A percentile compares a stretch with the other conserved stretches of the same genome.
Conservation (phyloP, 2,113 vertebrate genomes). For the Oxygymnocypris stewartii region DNA sequence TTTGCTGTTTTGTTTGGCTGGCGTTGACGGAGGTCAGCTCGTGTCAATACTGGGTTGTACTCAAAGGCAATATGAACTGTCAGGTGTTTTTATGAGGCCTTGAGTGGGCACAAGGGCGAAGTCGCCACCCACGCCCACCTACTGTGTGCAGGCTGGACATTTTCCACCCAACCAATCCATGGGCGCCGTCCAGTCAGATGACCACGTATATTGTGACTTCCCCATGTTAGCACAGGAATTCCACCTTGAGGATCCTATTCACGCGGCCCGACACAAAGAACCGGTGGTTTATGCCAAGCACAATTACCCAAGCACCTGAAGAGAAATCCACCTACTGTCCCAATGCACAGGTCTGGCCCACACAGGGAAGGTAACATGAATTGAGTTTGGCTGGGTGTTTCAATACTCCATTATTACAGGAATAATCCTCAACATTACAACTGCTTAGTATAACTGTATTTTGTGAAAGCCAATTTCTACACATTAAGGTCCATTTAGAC, state of each 20-base stretch:
- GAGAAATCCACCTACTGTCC: conserved; percentile 61
- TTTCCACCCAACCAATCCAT: conserved; percentile 27
- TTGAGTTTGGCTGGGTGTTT: conserved; percentile 50
- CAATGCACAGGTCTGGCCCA: conserved; percentile 51
- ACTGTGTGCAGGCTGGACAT: conserved; percentile 43
- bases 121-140: conserved; percentile 55
- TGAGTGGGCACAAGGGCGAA: conserved; percentile 44
- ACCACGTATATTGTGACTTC: conserved; percentile 45
- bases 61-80: conserved; percentile 67
- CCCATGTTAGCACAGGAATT: conserved; percentile 48
- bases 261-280: conserved; percentile 51
- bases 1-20: conserved; percentile 74
- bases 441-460: neutral
- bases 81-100: conserved; percentile 51
- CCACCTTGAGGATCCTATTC: conserved; percentile 48
- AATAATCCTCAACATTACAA: conserved; percentile 17
- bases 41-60: conserved; percentile 69
- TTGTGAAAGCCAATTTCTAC: conserved; percentile 2
- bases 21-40: conserved; percentile 66
- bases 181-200: conserved; percentile 36
- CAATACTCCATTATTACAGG: conserved; percentile 48
- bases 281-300: conserved; percentile 58
- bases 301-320: conserved; percentile 61
- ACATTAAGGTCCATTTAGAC: too few species aligned
- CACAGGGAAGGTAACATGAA: conserved; percentile 41